Base-by-base conservation (phyloP, 2,113 vertebrate species). In the Condylura cristata region DNA sequence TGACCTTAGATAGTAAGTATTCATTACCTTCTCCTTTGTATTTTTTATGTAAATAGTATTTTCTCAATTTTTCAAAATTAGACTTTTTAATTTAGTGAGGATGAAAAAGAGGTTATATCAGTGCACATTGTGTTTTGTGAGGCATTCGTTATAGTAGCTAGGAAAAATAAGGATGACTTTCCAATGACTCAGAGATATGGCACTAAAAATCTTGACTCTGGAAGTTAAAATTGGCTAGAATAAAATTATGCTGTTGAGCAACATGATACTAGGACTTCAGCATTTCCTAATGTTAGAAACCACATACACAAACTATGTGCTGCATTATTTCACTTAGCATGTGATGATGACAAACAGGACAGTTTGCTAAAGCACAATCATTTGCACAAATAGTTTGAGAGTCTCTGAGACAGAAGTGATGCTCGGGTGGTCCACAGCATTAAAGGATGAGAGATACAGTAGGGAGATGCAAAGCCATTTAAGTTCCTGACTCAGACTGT, bases 401-500 rank as follows among this genome's bases (percentile, higher is more conserved):
- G 0, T 32, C 76, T 86, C 71, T 56, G 86, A 86, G 34, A 26
- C 30, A 14, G 1, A 65, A 68, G 3, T 0, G 13, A 6, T n/a
- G 2, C 75, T 70, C 79, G 18, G 92, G 2, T 32, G 58, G 81
- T 44, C 0, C 6, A 82, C 30, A 61, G 39, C 80, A 86, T 56
- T 14, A 89, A 88, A 66, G 70, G 1, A 3, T 39, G 72, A 78
- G 26, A 89, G 58, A 51, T 12, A 61, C 51, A 70, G 8, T 1
- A 63, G 24, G 28, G 2, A 90, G 83, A 0, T 32, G 3, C 65
- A 56, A 51, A 34, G 16, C 20, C 65, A 6, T 41, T 30, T 91
- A 66, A 81, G 83, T 82, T 91, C 20, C 86, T 85, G 58, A 24
- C 53, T 72, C 90, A 22, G 44, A 91, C 80, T 58, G 95, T 95